Evolutionary conservation across 2,797 vertebrate genomes (phyloP).

Genomic region (Euthynnus affinis): DNA sequence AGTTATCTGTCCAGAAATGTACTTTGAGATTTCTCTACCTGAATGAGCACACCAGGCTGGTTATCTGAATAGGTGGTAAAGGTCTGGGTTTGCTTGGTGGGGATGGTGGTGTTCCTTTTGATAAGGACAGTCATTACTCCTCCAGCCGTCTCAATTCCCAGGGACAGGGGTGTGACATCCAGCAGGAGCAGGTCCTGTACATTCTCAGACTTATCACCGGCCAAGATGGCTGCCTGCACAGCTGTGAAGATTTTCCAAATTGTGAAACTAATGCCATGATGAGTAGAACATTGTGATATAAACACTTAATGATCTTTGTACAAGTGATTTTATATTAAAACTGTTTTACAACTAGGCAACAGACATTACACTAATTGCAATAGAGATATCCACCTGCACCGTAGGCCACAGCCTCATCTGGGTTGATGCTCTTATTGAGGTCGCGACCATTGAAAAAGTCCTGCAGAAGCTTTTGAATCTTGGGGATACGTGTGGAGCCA

Average conservation of each 20-base stretch:
- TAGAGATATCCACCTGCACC: constrained; percentile 81
- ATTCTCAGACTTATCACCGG: constrained; percentile 90
- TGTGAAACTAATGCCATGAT: constrained; percentile 15
- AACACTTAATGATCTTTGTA: neutral
- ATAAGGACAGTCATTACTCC: constrained; percentile 90
- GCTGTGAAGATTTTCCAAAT: constrained; percentile 71
- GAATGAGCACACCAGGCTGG: constrained; percentile 89
- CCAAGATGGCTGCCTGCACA: constrained; percentile 89
- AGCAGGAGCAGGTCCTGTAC: constrained; percentile 89
- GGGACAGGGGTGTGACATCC: constrained; percentile 88
- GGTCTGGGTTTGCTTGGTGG: constrained; percentile 90
- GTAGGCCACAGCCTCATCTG: constrained; percentile 89
- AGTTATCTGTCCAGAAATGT: neutral
- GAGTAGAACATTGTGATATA: neutral
- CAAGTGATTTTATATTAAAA: neutral
- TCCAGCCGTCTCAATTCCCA: constrained; percentile 90
- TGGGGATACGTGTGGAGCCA: constrained; percentile 89
- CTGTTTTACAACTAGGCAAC: neutral
- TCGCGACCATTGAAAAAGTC: constrained; percentile 89
- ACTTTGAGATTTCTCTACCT: constrained; percentile 72
- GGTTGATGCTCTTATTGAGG: constrained; percentile 90
- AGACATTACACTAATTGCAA: neutral
- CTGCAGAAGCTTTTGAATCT: constrained; percentile 89
- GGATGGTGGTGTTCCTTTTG: constrained; percentile 90
- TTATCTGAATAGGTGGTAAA: constrained; percentile 90